Evolutionary conservation across 2,888 invertebrate genomes (phyloP), one percentile per base, ranked within the genome.

Genomic region (Cephalotes varians): DNA sequence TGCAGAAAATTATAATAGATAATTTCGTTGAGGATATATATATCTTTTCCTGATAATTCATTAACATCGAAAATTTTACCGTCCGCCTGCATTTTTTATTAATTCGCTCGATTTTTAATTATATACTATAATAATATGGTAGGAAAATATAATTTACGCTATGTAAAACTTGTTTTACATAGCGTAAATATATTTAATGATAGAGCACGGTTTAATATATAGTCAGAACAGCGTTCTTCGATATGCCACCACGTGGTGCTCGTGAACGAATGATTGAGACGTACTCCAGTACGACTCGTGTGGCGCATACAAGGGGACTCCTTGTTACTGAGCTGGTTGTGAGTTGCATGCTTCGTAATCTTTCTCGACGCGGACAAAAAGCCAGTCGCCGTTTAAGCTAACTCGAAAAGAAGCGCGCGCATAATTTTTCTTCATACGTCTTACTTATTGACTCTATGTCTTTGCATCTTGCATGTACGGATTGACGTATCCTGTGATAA

Each of bases 251-350:
- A 86, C 88, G 87, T 87, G 88, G 81, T 84, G 74, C 85, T 86
- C 83, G 87, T 77, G 84, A 88, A 87, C 83, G 87, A 82, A 73
- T 87, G 87, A 87, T 87, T 87, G 88, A 87, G 87, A 87, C 74
- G 85, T 87, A 82, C 71, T 79, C 77, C 73, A 65, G 74, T 62
- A 80, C 72, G 72, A 76, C 82, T 88, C 80, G 87, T 73, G 76
- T 82, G 72, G 79, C 79, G 87, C 71, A 84, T 77, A 88, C 85
- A 88, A 88, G 88, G 88, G 81, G 62, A 60, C 62, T 82, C 87
- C 88, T 88, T 88, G 86, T 88, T 88, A 83, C 85, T 56, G 83
- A 86, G 82, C 76, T 85, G 62, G 79, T 84, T 79, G 77, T 71
- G 84, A 82, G 85, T 85, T 85, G 86, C 88, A 84, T 62, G 81